A percentile compares a stretch with the other conserved stretches of the same genome.
phyloP scores from a whole-genome alignment of 2,113 vertebrate species.

The Dasyurus viverrinus region DNA sequence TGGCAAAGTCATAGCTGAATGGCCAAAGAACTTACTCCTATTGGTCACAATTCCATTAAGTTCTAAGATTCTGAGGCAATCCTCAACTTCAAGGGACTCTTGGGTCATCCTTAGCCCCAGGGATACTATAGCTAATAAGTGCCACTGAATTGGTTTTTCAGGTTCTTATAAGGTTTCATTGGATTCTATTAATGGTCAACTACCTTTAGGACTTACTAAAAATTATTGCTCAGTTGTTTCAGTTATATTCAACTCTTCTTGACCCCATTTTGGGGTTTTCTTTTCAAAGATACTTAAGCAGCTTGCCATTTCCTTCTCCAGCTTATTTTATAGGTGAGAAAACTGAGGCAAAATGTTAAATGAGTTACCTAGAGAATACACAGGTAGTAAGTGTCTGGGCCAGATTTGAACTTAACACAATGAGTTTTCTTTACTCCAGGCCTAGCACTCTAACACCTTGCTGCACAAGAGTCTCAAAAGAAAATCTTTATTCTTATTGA shows the following conservation, averaged over 20 bases:
- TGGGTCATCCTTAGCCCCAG: not conserved
- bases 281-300: not conserved
- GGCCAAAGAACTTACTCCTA: not conserved
- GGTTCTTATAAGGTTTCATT: not conserved
- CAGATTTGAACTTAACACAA: not conserved
- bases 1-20: not conserved
- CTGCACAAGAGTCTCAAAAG: not conserved
- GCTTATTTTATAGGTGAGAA: not conserved
- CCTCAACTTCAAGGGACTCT: not conserved
- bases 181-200: not conserved
- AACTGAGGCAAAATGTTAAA: not conserved
- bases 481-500: not conserved
- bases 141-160: not conserved
- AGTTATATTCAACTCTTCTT: not conserved
- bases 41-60: not conserved
- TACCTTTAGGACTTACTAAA: not conserved
- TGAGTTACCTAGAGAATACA: not conserved
- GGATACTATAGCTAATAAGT: not conserved
- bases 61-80: not conserved
- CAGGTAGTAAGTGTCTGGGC: not conserved
- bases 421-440: not conserved
- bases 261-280: not conserved
- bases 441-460: not conserved
- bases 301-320: not conserved
- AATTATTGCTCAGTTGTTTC: not conserved